phyloP scores from a whole-genome alignment of 2,797 vertebrate genomes.

The Syngnathus rostellatus region DNA sequence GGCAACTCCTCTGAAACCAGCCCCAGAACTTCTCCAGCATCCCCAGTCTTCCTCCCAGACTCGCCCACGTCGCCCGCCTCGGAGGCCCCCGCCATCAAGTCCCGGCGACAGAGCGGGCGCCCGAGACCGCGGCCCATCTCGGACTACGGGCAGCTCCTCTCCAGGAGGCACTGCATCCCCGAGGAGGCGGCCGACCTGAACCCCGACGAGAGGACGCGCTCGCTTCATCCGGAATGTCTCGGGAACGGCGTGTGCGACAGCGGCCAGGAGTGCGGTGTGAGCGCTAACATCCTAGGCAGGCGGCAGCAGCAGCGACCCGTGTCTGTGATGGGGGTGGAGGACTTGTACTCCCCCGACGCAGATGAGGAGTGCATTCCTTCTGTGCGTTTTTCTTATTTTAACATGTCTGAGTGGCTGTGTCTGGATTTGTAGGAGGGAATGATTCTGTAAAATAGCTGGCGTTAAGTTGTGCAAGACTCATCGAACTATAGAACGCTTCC shows the following conservation, averaged over 20 bases:
- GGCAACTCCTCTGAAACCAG: constrained; percentile 62
- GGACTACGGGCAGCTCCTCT: constrained; percentile 80
- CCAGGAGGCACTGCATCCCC: constrained; percentile 80
- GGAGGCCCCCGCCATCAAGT: constrained; percentile 51
- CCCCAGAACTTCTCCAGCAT: constrained; percentile 54
- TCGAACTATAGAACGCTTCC: neutral
- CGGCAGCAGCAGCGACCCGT: constrained; percentile 79
- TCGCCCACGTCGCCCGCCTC: constrained; percentile 28
- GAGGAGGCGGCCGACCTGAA: constrained; percentile 72
- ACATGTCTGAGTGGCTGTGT: neutral
- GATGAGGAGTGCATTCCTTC: constrained; percentile 77
- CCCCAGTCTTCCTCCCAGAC: constrained; percentile 27
- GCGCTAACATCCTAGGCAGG: constrained; percentile 39
- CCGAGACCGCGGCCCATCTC: constrained; percentile 83
- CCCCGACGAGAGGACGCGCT: constrained; percentile 50
- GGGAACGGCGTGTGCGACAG: constrained; percentile 15
- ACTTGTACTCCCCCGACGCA: constrained; percentile 66
- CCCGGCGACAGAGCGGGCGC: constrained; percentile 68
- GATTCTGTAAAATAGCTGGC: too few relatives aligned
- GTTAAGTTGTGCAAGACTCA: neutral
- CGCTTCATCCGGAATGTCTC: constrained; percentile 23
- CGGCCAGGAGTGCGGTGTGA: constrained; percentile 24
- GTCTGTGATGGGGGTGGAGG: constrained; percentile 82
- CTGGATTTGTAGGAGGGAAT: too few relatives aligned
- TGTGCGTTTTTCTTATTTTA: constrained; percentile 69